Conservation (phyloP, 1,140 invertebrate genomes). For the Drosophila persimilis region DNA sequence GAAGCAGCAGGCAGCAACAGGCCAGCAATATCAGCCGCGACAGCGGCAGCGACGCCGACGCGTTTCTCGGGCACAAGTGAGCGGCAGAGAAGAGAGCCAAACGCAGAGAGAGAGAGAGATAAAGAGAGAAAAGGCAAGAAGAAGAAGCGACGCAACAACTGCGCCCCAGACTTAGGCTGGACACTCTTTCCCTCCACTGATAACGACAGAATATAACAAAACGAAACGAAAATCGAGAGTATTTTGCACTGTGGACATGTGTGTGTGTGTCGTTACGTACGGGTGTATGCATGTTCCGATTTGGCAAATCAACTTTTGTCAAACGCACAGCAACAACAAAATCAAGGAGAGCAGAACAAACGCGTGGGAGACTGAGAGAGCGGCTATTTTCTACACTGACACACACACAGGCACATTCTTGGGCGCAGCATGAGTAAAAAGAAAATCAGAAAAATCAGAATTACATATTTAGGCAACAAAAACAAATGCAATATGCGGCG, state of each 20-base stretch:
- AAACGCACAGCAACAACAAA: neutral
- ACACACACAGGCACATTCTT: constrained; percentile 5
- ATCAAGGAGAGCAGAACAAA: constrained; percentile 12
- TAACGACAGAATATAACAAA: constrained; percentile 69
- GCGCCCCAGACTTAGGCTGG: constrained; percentile 10
- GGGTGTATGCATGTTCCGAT: constrained; percentile 4
- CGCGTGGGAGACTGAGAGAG: constrained; percentile 54
- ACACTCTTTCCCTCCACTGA: constrained; percentile 42
- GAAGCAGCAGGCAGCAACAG: constrained; percentile 51
- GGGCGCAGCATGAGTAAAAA: constrained; percentile 49
- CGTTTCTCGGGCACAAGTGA: constrained; percentile 17
- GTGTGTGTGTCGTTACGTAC: constrained; percentile 2
- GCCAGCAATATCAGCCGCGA: constrained; percentile 32
- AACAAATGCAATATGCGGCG: constrained; percentile 59
- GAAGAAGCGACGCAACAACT: constrained; percentile 19
- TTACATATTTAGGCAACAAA: constrained; percentile 66
- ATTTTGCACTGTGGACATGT: constrained; percentile 22
- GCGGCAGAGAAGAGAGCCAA: neutral
- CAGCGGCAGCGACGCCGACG: constrained; percentile 40
- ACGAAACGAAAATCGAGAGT: constrained; percentile 65
- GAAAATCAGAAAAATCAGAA: constrained; percentile 61
- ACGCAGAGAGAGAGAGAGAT: constrained; percentile 25
- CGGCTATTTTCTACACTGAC: constrained; percentile 37
- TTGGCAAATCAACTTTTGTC: constrained; percentile 30
- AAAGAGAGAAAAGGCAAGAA: constrained; percentile 41